Percentiles rank a stretch among this genome's conserved stretches.
These are phyloP conservation scores for Blastobasis adustella DNA, from an alignment of 2,888 invertebrate genomes.

Conservation along the genomic window DNA sequence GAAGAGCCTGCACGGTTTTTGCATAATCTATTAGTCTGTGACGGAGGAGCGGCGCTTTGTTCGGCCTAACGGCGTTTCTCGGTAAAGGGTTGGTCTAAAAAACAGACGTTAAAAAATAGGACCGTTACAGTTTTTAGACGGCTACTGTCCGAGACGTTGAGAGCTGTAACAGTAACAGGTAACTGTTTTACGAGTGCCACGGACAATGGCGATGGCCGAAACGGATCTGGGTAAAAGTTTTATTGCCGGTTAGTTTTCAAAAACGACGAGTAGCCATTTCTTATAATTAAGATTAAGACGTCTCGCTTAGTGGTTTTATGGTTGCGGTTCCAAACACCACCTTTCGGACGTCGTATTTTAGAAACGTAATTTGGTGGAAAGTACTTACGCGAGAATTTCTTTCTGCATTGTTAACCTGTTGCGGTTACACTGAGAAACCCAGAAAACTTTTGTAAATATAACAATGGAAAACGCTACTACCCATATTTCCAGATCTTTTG, in stretches of 20 bases:
- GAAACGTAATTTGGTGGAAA: too few species aligned
- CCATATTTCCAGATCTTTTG: too few species aligned
- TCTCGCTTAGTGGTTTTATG: background rate
- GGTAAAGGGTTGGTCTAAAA: conserved; percentile 52
- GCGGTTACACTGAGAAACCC: too few species aligned
- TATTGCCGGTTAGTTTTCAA: background rate
- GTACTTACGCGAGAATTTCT: too few species aligned
- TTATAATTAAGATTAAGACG: background rate
- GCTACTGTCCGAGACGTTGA: conserved; percentile 50
- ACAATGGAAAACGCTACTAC: too few species aligned
- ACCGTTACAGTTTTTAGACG: conserved; percentile 56
- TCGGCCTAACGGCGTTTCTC: conserved; percentile 53
- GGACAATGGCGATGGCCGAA: background rate
- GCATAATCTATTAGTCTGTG: conserved; percentile 67
- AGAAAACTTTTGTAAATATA: too few species aligned
- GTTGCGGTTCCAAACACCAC: too few species aligned
- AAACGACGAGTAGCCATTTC: background rate
- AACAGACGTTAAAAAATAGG: conserved; percentile 53
- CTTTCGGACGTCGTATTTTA: too few species aligned
- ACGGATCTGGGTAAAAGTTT: background rate
- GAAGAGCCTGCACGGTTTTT: conserved; percentile 63
- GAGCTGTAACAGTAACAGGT: conserved; percentile 20
- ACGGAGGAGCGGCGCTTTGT: conserved; percentile 38
- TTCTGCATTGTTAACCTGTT: too few species aligned
- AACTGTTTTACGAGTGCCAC: conserved; percentile 13